Evolutionary conservation across 2,797 vertebrate genomes (phyloP), one percentile per base, ranked within the genome.

Genomic region (Acipenser transmontanus): DNA sequence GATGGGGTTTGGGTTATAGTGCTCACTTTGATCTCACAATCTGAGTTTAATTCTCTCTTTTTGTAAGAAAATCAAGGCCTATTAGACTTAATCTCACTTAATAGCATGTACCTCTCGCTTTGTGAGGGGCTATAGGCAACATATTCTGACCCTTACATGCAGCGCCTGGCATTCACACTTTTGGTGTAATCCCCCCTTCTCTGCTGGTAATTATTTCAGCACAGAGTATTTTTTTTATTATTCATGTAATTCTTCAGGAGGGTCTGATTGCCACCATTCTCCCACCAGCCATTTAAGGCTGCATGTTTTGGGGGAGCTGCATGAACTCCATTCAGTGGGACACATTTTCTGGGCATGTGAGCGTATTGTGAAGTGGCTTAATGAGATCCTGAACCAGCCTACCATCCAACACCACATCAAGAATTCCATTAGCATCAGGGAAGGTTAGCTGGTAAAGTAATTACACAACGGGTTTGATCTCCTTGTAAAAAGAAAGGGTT

Each of bases 61-160:
- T 92, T 94, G 89, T 89, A 92, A 90, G 92, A 90, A 94, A 95
- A 95, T 96, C 91, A 93, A 85, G 89, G 88, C 93, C 92, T 89
- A 95, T 95, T 95, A 94, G 91, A 87, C 91, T 91, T 97, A 97
- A 97, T 97, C 95, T 97, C 92, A 92, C 93, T 95, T 98, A 98
- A 98, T 98, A 91, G 93, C 93, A 92, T 93, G 90, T 90, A 91
- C 89, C 88, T 89, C 84, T 87, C 86, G 80, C 62, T 96, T 96
- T 97, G 94, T 98, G 83, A 90, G 76, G 82, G 86, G 88, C 86
- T 89, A 95, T 93, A 91, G 91, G 90, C 88, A 93, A 93, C 94
- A 94, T 93, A 93, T 94, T 94, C 93, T 86, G 82, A 74, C 84
- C 90, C 87, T 91, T 94, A 94, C 91, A 92, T 88, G 83, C 84